These are phyloP conservation scores for Cervus canadensis DNA, from an alignment of 2,113 vertebrate species.

Conservation along the genomic window DNA sequence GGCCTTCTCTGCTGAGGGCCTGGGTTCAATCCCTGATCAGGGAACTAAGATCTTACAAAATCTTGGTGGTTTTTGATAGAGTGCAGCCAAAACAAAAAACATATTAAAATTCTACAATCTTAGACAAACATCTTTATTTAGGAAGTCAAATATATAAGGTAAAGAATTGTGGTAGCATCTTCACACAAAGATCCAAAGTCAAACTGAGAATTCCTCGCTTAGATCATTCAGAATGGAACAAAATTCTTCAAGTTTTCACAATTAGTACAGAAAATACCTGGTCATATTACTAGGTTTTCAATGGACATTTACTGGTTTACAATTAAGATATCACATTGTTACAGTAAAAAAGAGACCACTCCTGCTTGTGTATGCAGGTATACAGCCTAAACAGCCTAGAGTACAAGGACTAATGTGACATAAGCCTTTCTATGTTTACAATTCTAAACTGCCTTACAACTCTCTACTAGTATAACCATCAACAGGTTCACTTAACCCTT, in stretches of 20 bases:
- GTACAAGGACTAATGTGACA: neutral
- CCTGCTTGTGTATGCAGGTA: neutral
- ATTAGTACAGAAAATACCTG: neutral
- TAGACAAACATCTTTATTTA: slow-evolving; percentile 49
- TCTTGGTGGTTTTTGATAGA: too few species aligned
- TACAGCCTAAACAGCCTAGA: neutral
- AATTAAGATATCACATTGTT: neutral
- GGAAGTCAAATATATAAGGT: slow-evolving; percentile 27
- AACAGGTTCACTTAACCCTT: neutral
- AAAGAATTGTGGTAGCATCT: neutral
- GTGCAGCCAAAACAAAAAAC: too few species aligned
- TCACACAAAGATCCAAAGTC: neutral
- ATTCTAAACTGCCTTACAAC: neutral
- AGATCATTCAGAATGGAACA: neutral
- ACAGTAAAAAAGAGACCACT: neutral
- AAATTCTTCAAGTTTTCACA: neutral
- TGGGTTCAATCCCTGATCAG: too few species aligned
- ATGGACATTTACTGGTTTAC: neutral
- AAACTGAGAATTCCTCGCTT: neutral
- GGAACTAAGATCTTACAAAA: too few species aligned
- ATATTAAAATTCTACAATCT: neutral
- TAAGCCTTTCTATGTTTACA: neutral
- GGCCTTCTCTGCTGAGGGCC: too few species aligned
- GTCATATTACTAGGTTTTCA: too few species aligned
- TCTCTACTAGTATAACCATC: neutral